Evolutionary conservation across 1,140 invertebrate genomes (phyloP).

Genomic region (Drosophila nannoptera): DNA sequence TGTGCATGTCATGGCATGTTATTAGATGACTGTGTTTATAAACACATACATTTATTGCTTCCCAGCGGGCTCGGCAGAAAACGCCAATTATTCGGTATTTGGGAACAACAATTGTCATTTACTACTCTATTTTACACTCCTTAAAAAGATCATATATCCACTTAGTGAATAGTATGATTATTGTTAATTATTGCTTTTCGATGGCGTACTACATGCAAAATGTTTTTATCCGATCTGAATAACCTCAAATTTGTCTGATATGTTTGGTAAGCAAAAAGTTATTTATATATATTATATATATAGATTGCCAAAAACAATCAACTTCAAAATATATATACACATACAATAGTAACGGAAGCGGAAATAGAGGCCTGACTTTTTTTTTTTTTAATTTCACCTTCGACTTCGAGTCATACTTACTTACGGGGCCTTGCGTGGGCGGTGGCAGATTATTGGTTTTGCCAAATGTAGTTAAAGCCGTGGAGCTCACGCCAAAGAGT

Average conservation of each 20-base stretch:
- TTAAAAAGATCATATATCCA: too few relatives aligned
- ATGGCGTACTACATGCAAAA: too few relatives aligned
- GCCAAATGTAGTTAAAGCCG: conserved; percentile 85
- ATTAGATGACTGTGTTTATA: conserved; percentile 11
- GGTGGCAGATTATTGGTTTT: conserved; percentile 82
- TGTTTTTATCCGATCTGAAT: too few relatives aligned
- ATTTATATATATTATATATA: too few relatives aligned
- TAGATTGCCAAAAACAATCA: too few relatives aligned
- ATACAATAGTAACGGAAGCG: not conserved
- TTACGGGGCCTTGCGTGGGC: conserved; percentile 80
- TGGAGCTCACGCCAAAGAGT: conserved; percentile 79
- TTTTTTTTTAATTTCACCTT: conserved; percentile 37
- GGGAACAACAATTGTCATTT: conserved; percentile 1
- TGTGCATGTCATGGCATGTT: conserved; percentile 15
- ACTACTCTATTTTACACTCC: not conserved
- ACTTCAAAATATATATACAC: too few relatives aligned
- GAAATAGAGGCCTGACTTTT: not conserved
- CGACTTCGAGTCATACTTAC: conserved; percentile 74
- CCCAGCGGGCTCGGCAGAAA: not conserved
- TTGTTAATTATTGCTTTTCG: too few relatives aligned
- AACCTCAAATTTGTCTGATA: too few relatives aligned
- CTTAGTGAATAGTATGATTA: too few relatives aligned
- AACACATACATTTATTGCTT: not conserved
- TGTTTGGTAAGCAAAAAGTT: too few relatives aligned
- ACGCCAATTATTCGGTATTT: not conserved